Percentiles rank a stretch among this genome's conserved stretches.
Conservation (phyloP, 2,797 vertebrate species). For the Poeciliopsis turneri region DNA sequence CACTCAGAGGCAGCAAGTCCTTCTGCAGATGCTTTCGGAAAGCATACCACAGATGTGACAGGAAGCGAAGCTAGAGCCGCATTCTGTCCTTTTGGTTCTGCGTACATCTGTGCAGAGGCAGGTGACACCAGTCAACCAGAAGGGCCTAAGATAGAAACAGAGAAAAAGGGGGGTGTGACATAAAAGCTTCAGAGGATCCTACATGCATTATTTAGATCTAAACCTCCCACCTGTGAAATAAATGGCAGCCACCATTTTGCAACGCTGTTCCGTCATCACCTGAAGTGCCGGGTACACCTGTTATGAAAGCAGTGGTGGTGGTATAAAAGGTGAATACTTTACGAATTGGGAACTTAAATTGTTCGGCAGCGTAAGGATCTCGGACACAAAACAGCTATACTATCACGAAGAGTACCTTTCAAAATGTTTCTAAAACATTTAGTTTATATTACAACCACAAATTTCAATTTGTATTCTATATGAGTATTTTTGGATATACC, state of each 20-base stretch:
- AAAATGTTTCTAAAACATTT: neutral
- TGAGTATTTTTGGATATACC: neutral
- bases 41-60: conserved; percentile 15
- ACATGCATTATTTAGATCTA: conserved; percentile 48
- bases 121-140: conserved; percentile 23
- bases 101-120: conserved; percentile 26
- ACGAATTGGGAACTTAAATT: neutral
- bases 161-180: conserved; percentile 11
- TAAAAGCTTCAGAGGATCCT: conserved; percentile 29
- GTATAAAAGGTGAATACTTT: neutral
- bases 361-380: neutral
- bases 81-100: conserved; percentile 10
- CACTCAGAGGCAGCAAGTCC: conserved; percentile 17
- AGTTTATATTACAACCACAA: neutral
- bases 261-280: conserved; percentile 8
- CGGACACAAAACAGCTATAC: neutral
- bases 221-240: conserved; percentile 39
- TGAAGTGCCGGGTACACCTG: conserved; percentile 5
- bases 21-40: conserved; percentile 10
- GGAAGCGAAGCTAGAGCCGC: conserved; percentile 30
- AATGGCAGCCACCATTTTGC: conserved; percentile 16
- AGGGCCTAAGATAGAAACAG: conserved; percentile 30
- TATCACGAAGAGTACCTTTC: neutral
- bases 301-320: neutral
- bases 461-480: neutral